These are phyloP conservation scores for Percopsis transmontana DNA, from an alignment of 2,113 vertebrate species.

Conservation along the genomic window DNA sequence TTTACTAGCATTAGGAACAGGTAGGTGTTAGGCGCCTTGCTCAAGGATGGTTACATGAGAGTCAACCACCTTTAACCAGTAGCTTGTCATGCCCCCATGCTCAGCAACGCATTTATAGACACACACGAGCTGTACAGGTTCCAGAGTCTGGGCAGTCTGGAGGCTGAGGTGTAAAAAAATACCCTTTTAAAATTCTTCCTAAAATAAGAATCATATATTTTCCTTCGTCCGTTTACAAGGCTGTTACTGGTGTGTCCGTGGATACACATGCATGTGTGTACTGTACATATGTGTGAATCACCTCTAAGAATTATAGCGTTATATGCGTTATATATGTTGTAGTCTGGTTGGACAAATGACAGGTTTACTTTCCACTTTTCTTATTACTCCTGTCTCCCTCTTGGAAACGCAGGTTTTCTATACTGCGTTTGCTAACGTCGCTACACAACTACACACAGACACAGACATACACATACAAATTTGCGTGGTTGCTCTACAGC, in stretches of 20 bases:
- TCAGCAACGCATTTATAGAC: too few species aligned
- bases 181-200: slow-evolving; percentile 22
- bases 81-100: too few species aligned
- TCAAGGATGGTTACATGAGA: too few species aligned
- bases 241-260: neutral
- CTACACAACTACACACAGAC: neutral
- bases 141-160: slow-evolving; percentile 8
- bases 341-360: slow-evolving; percentile 35
- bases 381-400: slow-evolving; percentile 13
- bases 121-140: neutral
- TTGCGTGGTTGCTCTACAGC: slow-evolving; percentile 3
- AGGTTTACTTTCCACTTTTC: slow-evolving; percentile 26
- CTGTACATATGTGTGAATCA: slow-evolving; percentile 5
- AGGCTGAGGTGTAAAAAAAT: slow-evolving; percentile 42
- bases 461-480: slow-evolving; percentile 3
- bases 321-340: slow-evolving; percentile 12
- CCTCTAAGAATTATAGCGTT: slow-evolving; percentile 19
- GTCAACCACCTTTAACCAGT: too few species aligned
- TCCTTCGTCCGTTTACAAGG: neutral
- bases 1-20: too few species aligned
- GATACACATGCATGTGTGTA: neutral
- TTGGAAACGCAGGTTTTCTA: slow-evolving; percentile 31
- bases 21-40: too few species aligned
- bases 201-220: slow-evolving; percentile 35
- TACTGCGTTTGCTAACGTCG: slow-evolving; percentile 5